phyloP scores from a whole-genome alignment of 2,113 vertebrate species.

The Chrysochloris asiatica region DNA sequence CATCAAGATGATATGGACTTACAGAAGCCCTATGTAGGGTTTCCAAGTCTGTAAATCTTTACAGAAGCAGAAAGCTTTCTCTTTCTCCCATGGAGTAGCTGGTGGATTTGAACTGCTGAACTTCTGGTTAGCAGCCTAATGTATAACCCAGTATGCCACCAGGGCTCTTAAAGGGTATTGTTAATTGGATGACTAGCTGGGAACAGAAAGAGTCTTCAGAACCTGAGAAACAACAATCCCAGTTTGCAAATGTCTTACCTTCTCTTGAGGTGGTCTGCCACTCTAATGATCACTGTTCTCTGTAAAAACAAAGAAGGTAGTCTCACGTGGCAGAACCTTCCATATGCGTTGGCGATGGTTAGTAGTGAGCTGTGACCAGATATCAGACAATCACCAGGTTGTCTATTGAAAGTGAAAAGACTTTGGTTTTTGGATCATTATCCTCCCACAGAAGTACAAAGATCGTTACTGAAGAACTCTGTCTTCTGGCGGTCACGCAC shows the following conservation, averaged over 20 bases:
- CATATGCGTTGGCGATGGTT: not conserved
- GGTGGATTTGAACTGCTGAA: too few species aligned
- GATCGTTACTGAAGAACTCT: constrained; percentile 41
- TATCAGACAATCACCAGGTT: not conserved
- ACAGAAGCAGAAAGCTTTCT: too few species aligned
- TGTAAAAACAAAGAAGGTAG: not conserved
- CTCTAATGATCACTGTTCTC: not conserved
- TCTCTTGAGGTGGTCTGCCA: constrained; percentile 50
- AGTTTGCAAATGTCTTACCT: not conserved
- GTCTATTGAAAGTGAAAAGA: constrained; percentile 34
- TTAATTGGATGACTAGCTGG: not conserved
- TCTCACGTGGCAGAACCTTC: not conserved
- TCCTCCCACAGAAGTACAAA: not conserved
- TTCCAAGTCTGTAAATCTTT: too few species aligned
- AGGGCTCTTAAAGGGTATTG: not conserved
- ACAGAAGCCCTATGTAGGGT: too few species aligned
- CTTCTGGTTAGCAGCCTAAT: too few species aligned
- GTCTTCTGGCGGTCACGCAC: constrained; percentile 58
- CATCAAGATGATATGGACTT: too few species aligned
- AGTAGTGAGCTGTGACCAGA: not conserved
- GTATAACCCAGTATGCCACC: too few species aligned
- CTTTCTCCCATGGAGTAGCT: too few species aligned
- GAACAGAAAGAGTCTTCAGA: not conserved
- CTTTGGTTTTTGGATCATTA: constrained; percentile 45
- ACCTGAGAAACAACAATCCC: not conserved